Base-by-base conservation (phyloP, 2,797 vertebrate genomes). In the Pangasius krempfi region DNA sequence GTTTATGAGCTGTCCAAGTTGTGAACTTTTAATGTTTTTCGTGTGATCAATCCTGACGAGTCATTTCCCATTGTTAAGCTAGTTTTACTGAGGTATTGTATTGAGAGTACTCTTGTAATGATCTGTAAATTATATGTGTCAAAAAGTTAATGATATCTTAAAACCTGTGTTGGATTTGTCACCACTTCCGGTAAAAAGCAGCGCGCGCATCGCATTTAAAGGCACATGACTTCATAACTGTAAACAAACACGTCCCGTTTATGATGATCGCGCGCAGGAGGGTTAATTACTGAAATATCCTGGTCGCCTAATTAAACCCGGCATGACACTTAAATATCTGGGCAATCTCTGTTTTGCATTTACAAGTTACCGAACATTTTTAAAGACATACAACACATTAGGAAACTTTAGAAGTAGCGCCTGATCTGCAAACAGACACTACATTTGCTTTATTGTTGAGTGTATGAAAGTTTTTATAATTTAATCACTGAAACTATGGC, bases 181-280 rank as follows among this genome's bases (percentile, higher is more conserved):
- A 87, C 88, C 90, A 90, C 90, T 91, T 92, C 91, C 89, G 86
- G 83, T 72, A 54, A 72, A 30, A 25, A 54, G 82, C 62, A 88
- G 66, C 56, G 72, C 86, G 54, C 89, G 68, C 87, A 25, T n/a
- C 58, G 83, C 70, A 79, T 90, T 92, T 91, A 90, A 88, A 89
- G 85, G 73, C 70, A 30, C 70, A 85, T 75, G 70, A 89, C 73
- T 58, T 73, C 62, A 87, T 79, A 27, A 86, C 0, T 85, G 83
- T 85, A 85, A 85, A 85, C 83, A 85, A 85, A 85, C 83, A 37
- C 18, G 47, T 56, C 50, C 12, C 5, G 47, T 64, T 64, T 8
- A 18, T 64, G 0, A 2, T 25, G 30, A 2, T 2, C 22, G 54
- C 79, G 25, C 3, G 25, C 5, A 7, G 47, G 30, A 54, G 83